Conservation (phyloP, 2,888 invertebrate genomes). For the Megastigmus dorsalis region DNA sequence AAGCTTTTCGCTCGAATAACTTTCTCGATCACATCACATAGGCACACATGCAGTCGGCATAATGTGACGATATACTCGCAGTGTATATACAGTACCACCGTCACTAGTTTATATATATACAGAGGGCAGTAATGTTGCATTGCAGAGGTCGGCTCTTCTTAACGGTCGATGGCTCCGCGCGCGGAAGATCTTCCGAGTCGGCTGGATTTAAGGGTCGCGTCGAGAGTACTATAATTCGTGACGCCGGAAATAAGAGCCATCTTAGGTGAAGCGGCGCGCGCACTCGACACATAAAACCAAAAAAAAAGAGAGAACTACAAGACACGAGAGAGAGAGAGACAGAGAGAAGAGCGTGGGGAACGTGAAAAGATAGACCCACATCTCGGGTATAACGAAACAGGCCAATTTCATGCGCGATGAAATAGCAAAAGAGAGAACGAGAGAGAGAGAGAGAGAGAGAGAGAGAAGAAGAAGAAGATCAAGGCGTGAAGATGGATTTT, state of each 20-base stretch:
- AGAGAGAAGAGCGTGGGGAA: background rate
- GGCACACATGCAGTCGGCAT: too few relatives aligned
- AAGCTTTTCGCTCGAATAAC: too few relatives aligned
- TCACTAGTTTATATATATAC: too few relatives aligned
- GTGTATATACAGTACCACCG: too few relatives aligned
- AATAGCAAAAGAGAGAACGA: background rate
- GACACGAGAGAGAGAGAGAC: background rate
- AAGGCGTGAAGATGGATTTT: too few relatives aligned
- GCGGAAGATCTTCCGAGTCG: background rate
- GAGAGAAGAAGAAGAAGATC: too few relatives aligned
- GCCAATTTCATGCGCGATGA: background rate
- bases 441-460: background rate
- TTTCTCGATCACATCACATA: too few relatives aligned
- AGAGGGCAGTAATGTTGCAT: too few relatives aligned
- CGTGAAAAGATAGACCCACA: background rate
- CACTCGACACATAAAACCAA: conserved; percentile 10
- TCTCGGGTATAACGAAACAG: background rate
- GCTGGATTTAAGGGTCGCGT: conserved; percentile 16
- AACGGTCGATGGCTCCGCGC: conserved; percentile 27
- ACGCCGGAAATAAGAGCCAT: conserved; percentile 6
- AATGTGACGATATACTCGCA: too few relatives aligned
- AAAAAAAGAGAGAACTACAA: background rate
- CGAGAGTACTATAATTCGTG: conserved; percentile 1
- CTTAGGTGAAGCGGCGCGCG: background rate
- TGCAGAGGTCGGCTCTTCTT: background rate